These are phyloP conservation scores for Hiodon alosoides DNA, from an alignment of 2,113 vertebrate species.

Conservation along the genomic window DNA sequence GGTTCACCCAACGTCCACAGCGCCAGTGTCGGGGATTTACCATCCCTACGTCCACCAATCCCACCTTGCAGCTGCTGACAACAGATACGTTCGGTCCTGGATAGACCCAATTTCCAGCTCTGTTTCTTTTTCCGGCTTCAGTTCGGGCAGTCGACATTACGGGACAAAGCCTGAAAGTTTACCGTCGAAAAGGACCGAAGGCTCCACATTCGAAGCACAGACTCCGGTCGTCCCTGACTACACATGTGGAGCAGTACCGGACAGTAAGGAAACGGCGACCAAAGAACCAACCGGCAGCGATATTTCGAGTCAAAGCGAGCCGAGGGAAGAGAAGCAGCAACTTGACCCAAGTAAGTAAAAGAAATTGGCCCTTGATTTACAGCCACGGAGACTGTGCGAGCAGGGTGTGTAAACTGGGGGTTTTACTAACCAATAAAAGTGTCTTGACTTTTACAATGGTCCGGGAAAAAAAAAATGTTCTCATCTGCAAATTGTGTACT, in stretches of 20 bases:
- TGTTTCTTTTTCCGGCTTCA: conserved; percentile 73
- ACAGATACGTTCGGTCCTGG: conserved; percentile 92
- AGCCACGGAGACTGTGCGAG: conserved; percentile 82
- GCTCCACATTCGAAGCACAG: conserved; percentile 70
- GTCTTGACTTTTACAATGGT: conserved; percentile 82
- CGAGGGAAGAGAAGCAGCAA: conserved; percentile 92
- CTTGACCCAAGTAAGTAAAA: conserved; percentile 98
- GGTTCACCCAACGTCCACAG: conserved; percentile 76
- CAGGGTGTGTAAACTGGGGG: conserved; percentile 93
- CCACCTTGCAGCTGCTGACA: conserved; percentile 77
- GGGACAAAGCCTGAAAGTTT: conserved; percentile 78
- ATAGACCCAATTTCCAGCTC: conserved; percentile 80
- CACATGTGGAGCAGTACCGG: conserved; percentile 67
- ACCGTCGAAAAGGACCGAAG: conserved; percentile 72
- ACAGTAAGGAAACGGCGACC: conserved; percentile 71
- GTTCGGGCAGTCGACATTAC: conserved; percentile 72
- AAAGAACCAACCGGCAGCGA: conserved; percentile 70
- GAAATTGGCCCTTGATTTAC: conserved; percentile 93
- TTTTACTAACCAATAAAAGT: conserved; percentile 99
- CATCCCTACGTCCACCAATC: conserved; percentile 86
- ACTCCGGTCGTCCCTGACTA: conserved; percentile 70
- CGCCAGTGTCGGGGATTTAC: conserved; percentile 83
- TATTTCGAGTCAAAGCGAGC: conserved; percentile 76
- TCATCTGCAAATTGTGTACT: conserved; percentile 70
- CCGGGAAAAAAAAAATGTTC: conserved; percentile 46